phyloP scores from a whole-genome alignment of 53 echinoderm and acorn worm species.

The Paracentrotus lividus region DNA sequence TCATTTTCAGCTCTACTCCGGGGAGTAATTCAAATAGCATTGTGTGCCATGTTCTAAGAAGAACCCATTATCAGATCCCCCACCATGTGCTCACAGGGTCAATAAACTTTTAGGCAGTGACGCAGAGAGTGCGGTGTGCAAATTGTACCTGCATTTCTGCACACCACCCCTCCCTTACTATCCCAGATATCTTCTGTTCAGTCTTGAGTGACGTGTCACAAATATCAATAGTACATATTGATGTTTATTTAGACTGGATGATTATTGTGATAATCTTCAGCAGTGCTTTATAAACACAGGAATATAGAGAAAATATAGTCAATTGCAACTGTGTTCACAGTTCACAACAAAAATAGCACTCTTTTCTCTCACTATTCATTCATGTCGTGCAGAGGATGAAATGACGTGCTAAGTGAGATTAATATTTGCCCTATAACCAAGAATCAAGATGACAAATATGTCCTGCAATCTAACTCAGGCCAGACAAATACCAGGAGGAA shows the following conservation, averaged over 20 bases:
- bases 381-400: too few species aligned
- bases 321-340: too few species aligned
- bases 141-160: neutral
- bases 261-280: neutral
- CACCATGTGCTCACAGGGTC: conserved; percentile 49
- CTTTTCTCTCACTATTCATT: too few species aligned
- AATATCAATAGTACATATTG: neutral
- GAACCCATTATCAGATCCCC: neutral
- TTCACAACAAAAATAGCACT: too few species aligned
- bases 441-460: neutral
- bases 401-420: neutral
- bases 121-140: conserved; percentile 47
- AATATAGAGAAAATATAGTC: neutral
- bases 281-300: neutral
- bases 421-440: neutral
- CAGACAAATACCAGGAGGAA: neutral
- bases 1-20: neutral
- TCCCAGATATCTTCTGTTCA: neutral
- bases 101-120: conserved; percentile 56
- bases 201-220: neutral
- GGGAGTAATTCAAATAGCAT: conserved; percentile 32
- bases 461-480: neutral
- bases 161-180: neutral
- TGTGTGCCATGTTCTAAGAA: conserved; percentile 41
- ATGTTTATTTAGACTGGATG: neutral